A percentile compares a stretch with the other conserved stretches of the same genome.
Evolutionary conservation across 2,113 vertebrate species (phyloP).

Genomic region (Quiscalus mexicanus): DNA sequence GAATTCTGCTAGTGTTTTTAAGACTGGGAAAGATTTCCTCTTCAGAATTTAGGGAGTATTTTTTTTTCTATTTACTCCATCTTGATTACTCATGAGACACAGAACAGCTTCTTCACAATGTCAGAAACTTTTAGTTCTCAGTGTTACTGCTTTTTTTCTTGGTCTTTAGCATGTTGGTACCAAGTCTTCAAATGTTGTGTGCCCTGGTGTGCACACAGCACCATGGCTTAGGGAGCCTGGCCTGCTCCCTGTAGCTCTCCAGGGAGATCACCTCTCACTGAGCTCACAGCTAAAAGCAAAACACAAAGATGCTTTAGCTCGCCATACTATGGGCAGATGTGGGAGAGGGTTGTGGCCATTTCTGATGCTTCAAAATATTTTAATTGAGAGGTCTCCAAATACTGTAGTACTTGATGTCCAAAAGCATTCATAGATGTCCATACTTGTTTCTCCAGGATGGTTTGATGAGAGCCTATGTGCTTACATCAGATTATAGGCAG

Average conservation of each 20-base stretch:
- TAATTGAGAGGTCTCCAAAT: background rate
- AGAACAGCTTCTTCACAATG: background rate
- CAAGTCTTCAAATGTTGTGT: background rate
- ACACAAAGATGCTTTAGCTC: background rate
- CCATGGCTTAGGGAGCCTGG: background rate
- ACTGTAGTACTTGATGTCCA: background rate
- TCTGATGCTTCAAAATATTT: background rate
- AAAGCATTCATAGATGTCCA: fast-evolving
- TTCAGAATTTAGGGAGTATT: background rate
- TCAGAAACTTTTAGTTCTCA: background rate
- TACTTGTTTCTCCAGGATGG: background rate
- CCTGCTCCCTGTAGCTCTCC: background rate
- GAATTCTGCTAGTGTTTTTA: background rate
- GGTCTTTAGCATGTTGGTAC: background rate
- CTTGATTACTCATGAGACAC: background rate
- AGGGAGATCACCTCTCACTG: fast-evolving
- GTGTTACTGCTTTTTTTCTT: background rate
- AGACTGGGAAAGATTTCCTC: background rate
- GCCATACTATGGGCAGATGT: background rate
- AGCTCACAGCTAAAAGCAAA: background rate
- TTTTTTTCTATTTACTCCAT: background rate
- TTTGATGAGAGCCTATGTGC: background rate
- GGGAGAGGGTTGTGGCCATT: background rate
- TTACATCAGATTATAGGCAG: background rate
- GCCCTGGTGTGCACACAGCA: background rate